These are phyloP conservation scores for Hydrozoanthus gracilis DNA, from an alignment of 92 coral and sea anemone genomes.

Conservation along the genomic window DNA sequence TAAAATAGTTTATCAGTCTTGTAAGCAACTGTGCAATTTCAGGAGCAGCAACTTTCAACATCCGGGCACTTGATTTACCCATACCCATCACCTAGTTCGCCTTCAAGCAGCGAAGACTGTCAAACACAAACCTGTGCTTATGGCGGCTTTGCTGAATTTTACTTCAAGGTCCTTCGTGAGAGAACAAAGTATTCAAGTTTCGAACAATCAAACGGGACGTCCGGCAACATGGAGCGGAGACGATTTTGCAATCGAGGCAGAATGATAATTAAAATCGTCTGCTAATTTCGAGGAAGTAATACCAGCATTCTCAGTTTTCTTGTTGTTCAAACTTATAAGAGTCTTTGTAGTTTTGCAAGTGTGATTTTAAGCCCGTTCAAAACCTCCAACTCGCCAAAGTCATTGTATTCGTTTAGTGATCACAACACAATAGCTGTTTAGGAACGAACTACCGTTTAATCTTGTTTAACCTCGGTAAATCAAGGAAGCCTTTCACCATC, in stretches of 20 bases:
- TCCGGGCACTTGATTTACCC: slow-evolving; percentile 13
- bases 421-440: no score
- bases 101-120: slow-evolving; percentile 4
- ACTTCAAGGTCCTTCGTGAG: slow-evolving; percentile 29
- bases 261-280: slow-evolving; percentile 31
- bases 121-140: slow-evolving; percentile 5
- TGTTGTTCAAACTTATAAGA: slow-evolving; percentile 20
- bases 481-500: no score
- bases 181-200: slow-evolving; percentile 8
- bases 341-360: slow-evolving; percentile 20
- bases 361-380: no score
- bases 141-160: not conserved
- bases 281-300: slow-evolving; percentile 18
- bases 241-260: slow-evolving; percentile 19
- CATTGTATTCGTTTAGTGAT: no score
- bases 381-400: no score
- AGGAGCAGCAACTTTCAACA: slow-evolving; percentile 26
- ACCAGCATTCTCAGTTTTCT: slow-evolving; percentile 26
- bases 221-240: slow-evolving; percentile 12
- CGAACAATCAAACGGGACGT: slow-evolving; percentile 25
- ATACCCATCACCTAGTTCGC: slow-evolving; percentile 41
- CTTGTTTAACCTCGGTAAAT: no score
- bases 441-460: no score
- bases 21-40: slow-evolving; percentile 8
- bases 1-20: not conserved